These are phyloP conservation scores for Steinernema scapterisci DNA, from an alignment of 2,888 invertebrate genomes.

Conservation along the genomic window DNA sequence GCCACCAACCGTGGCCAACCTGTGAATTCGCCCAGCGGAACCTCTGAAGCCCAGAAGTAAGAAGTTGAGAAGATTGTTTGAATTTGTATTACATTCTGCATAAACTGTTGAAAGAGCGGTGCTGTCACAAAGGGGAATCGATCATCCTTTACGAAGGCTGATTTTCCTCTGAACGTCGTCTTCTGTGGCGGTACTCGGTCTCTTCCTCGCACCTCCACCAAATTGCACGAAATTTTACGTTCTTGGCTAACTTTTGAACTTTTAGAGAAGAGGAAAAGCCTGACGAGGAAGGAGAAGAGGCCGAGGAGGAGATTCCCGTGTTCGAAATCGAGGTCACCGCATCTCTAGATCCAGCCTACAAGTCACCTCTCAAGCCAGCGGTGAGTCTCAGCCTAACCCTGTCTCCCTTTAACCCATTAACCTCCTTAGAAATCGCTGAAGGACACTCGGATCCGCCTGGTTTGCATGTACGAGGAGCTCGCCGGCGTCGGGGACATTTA, in stretches of 20 bases:
- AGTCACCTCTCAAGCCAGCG: constrained; percentile 1
- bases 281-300: not conserved
- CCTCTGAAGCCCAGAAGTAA: not conserved
- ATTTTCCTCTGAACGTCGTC: not conserved
- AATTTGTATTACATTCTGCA: not conserved
- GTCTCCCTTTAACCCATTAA: not conserved
- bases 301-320: not conserved
- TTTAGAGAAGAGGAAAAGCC: constrained; percentile 3
- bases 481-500: not conserved
- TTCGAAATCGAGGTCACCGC: constrained; percentile 20
- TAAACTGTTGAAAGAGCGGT: constrained; percentile 24
- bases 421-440: not conserved
- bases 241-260: not conserved
- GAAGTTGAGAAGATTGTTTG: not conserved
- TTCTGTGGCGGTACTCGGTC: constrained; percentile 16
- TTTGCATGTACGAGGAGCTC: constrained; percentile 16
- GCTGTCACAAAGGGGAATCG: constrained; percentile 8
- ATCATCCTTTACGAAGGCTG: not conserved
- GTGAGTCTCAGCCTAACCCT: not conserved
- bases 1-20: not conserved
- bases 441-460: not conserved
- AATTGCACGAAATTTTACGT: not conserved
- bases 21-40: too few species aligned
- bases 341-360: not conserved
- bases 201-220: not conserved